Evolutionary conservation across 1,140 invertebrate genomes (phyloP).

Genomic region (Anthonomus grandis): DNA sequence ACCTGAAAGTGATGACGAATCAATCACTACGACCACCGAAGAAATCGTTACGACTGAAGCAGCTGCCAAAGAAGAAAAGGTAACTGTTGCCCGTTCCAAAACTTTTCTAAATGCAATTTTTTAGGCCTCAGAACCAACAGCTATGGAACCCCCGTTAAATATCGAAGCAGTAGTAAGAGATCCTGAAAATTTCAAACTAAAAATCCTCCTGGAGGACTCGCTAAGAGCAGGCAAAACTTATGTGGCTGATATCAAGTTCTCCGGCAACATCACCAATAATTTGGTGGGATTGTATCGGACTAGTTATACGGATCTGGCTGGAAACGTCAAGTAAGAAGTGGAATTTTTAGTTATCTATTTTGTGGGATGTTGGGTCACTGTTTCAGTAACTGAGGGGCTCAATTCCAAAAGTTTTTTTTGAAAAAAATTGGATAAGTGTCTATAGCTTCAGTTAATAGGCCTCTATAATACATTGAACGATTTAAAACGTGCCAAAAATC

Average conservation of each 20-base stretch:
- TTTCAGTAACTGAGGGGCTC: not conserved
- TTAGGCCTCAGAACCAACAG: constrained; percentile 13
- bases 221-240: constrained; percentile 32
- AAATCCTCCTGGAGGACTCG: constrained; percentile 25
- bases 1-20: constrained; percentile 6
- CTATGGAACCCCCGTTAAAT: constrained; percentile 13
- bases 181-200: constrained; percentile 31
- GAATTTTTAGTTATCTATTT: no score
- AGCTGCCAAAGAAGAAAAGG: constrained; percentile 8
- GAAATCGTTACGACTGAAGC: constrained; percentile 9
- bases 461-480: no score
- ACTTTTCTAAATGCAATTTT: not conserved
- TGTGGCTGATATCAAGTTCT: constrained; percentile 36
- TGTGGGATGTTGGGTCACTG: not conserved
- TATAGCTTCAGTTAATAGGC: no score
- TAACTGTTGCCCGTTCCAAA: not conserved
- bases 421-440: not conserved
- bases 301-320: constrained; percentile 33
- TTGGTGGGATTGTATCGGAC: constrained; percentile 41
- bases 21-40: constrained; percentile 2
- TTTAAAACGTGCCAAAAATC: no score
- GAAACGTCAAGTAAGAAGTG: constrained; percentile 31
- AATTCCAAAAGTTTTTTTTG: no score
- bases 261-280: constrained; percentile 39
- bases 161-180: constrained; percentile 28